phyloP scores from a whole-genome alignment of 2,797 vertebrate genomes.

The Sebastes steindachneri region DNA sequence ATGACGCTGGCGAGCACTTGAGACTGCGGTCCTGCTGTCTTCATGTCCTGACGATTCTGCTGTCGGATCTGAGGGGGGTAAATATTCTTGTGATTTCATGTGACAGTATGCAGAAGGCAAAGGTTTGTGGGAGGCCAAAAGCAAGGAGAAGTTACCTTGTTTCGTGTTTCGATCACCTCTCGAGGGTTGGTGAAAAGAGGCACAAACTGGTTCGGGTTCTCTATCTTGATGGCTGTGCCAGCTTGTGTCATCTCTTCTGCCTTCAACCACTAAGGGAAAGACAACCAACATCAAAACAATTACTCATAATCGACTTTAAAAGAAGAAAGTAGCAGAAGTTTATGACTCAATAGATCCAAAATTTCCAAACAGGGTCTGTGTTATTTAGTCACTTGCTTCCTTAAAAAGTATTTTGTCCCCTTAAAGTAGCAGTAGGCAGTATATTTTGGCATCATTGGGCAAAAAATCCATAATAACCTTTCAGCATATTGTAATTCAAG shows the following conservation, averaged over 20 bases:
- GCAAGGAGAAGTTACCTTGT: slow-evolving; percentile 85
- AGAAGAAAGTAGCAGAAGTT: not conserved
- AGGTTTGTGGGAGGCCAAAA: not conserved
- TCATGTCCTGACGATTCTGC: slow-evolving; percentile 96
- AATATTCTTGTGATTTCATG: not conserved
- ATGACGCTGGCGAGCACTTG: slow-evolving; percentile 94
- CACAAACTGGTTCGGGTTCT: slow-evolving; percentile 97
- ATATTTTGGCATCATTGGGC: too few relatives aligned
- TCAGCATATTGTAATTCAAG: too few relatives aligned
- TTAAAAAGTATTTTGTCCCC: not conserved
- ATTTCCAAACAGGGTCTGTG: not conserved
- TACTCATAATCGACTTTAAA: not conserved
- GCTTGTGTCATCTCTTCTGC: slow-evolving; percentile 89
- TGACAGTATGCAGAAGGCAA: not conserved
- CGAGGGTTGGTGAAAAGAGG: slow-evolving; percentile 96
- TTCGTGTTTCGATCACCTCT: slow-evolving; percentile 97
- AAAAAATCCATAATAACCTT: too few relatives aligned
- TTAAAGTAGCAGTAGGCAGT: fast-evolving
- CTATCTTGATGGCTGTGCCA: slow-evolving; percentile 93
- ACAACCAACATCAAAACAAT: not conserved
- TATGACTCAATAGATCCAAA: not conserved
- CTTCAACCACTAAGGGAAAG: slow-evolving; percentile 89
- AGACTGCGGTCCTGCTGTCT: slow-evolving; percentile 95
- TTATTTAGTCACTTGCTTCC: not conserved
- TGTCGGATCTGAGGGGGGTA: slow-evolving; percentile 88